Conservation (phyloP, 2,113 vertebrate species). For the Pituophis catenifer region DNA sequence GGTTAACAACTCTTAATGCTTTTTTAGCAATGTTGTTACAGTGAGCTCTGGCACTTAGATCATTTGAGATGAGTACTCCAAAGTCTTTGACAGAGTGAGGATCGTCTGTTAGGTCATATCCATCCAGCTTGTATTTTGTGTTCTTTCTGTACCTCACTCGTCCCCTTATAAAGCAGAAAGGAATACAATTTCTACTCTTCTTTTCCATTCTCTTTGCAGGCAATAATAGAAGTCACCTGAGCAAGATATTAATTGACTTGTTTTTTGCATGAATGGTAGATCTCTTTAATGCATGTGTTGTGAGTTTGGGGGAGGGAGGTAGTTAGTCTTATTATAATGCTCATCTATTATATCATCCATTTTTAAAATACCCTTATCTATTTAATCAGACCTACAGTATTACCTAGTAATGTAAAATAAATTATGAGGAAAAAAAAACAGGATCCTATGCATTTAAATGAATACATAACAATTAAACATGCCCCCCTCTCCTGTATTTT, state of each 20-base stretch:
- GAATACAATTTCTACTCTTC: constrained; percentile 13
- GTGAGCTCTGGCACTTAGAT: too few species aligned
- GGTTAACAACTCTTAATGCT: too few species aligned
- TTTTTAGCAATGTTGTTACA: too few species aligned
- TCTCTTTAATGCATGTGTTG: rapidly evolving
- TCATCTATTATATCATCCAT: background rate
- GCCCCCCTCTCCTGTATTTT: background rate
- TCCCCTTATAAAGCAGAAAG: background rate
- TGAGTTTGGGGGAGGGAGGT: rapidly evolving
- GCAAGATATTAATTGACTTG: background rate
- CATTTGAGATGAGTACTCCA: too few species aligned
- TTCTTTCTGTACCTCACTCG: too few species aligned
- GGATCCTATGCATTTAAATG: constrained; percentile 11
- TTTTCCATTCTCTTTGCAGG: background rate
- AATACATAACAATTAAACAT: background rate
- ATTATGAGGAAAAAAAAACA: constrained; percentile 8
- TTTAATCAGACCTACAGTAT: background rate
- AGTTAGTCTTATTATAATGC: background rate
- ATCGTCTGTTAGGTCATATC: too few species aligned
- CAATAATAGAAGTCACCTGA: background rate
- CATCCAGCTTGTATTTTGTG: too few species aligned
- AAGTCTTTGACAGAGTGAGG: too few species aligned
- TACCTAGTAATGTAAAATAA: background rate
- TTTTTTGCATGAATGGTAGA: background rate
- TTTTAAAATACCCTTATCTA: background rate